Evolutionary conservation across 1,140 invertebrate genomes (phyloP).

Genomic region (Fopius arisanus): DNA sequence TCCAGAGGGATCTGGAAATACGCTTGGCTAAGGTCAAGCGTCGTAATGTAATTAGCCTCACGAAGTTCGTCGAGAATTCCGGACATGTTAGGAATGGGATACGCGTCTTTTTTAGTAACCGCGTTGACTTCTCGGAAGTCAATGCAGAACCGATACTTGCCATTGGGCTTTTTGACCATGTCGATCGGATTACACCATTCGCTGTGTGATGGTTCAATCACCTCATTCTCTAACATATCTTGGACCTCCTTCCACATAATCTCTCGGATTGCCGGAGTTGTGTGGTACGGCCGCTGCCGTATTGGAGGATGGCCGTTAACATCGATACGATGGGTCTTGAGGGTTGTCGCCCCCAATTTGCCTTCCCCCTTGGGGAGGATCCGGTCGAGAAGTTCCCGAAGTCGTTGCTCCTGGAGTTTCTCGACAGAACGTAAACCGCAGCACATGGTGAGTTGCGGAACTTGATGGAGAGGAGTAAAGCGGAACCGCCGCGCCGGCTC

Average conservation of each 20-base stretch:
- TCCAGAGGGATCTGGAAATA: no score
- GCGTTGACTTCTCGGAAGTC: no score
- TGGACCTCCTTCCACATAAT: conserved; percentile 35
- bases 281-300: conserved; percentile 28
- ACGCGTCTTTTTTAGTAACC: no score
- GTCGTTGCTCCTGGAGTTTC: no score
- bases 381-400: not conserved
- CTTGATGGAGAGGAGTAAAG: not conserved
- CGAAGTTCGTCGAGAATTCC: no score
- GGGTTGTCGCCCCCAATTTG: not conserved
- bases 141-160: not conserved
- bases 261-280: not conserved
- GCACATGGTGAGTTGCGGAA: not conserved
- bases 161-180: not conserved
- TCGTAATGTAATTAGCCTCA: no score
- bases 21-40: no score
- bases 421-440: not conserved
- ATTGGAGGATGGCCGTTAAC: conserved; percentile 19
- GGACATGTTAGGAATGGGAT: no score
- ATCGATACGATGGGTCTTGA: conserved; percentile 46
- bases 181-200: not conserved
- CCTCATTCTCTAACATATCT: conserved; percentile 39
- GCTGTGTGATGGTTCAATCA: conserved; percentile 7
- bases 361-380: not conserved
- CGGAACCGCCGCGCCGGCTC: not conserved